Conservation (phyloP, 2,113 vertebrate species). For the cattle (Bos taurus) region ARS-UCD2.0 NC_037334.1:29437501-29438000, state of each 20-base stretch:
- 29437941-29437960: neutral
- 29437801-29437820: neutral
- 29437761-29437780: neutral
- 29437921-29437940: neutral
- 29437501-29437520: neutral
- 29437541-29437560: neutral
- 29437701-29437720: neutral
- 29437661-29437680: neutral
- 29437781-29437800: neutral
- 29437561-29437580: fast-evolving
- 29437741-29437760: neutral
- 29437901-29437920: neutral
- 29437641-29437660: neutral
- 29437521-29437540: neutral
- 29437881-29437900: neutral
- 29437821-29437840: neutral
- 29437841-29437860: neutral
- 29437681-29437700: neutral
- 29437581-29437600: neutral
- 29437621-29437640: neutral
- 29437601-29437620: neutral
- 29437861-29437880: neutral
- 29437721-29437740: neutral
- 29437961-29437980: neutral
- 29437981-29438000: neutral